A percentile compares a stretch with the other conserved stretches of the same genome.
Evolutionary conservation across 2,113 vertebrate species (phyloP).

Genomic region (Neoarius graeffei): DNA sequence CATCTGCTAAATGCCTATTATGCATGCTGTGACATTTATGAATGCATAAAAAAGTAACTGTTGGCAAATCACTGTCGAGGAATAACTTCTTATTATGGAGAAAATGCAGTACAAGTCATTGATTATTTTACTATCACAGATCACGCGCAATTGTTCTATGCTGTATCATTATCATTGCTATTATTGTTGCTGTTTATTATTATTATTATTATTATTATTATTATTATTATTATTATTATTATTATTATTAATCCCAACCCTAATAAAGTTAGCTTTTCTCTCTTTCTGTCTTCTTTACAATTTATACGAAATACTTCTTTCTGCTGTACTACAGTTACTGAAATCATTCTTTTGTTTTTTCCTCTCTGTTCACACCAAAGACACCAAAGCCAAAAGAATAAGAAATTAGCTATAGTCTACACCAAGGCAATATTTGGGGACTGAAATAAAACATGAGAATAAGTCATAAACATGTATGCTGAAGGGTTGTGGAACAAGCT

Average conservation of each 20-base stretch:
- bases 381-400: neutral
- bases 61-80: neutral
- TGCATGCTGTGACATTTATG: neutral
- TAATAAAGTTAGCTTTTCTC: neutral
- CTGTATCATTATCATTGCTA: neutral
- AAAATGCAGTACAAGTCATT: neutral
- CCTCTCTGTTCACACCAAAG: neutral
- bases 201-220: neutral
- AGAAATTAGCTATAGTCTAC: neutral
- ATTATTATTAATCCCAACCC: neutral
- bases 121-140: neutral
- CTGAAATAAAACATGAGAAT: neutral
- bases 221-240: neutral
- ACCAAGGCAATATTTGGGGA: neutral
- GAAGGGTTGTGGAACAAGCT: neutral
- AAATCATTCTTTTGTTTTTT: slow-evolving; percentile 1
- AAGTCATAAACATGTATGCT: neutral
- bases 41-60: neutral
- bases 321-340: neutral
- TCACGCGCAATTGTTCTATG: neutral
- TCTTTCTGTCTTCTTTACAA: neutral
- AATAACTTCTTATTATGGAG: neutral
- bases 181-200: neutral
- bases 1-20: too few relatives aligned
- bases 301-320: neutral